These are phyloP conservation scores for Hemicentrotus pulcherrimus DNA, from an alignment of 35 echinoderm and acorn worm genomes.

Conservation along the genomic window DNA sequence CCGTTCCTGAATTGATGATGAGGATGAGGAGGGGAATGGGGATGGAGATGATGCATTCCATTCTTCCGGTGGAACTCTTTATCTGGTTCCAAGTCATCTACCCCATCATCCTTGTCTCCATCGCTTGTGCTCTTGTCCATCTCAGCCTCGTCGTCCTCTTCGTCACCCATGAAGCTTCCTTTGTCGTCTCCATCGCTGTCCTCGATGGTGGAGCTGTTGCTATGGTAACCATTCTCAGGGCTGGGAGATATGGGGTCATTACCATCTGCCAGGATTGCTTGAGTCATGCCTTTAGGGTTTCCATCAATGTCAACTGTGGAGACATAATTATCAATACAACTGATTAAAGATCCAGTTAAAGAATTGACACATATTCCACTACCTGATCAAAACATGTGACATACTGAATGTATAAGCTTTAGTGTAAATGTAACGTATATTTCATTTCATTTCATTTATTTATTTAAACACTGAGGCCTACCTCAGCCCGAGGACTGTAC, in stretches of 20 bases:
- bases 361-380: background rate
- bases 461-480: too few relatives aligned
- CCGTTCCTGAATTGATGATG: conserved; percentile 40
- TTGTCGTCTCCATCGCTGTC: conserved; percentile 42
- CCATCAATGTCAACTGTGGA: conserved; percentile 50
- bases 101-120: background rate
- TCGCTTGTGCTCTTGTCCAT: conserved; percentile 27
- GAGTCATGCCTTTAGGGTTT: conserved; percentile 32
- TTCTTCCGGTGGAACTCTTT: conserved; percentile 34
- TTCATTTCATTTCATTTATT: too few relatives aligned
- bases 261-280: conserved; percentile 53
- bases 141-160: conserved; percentile 45
- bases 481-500: too few relatives aligned
- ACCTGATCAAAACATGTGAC: too few relatives aligned
- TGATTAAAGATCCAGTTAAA: background rate
- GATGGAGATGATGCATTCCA: conserved; percentile 6
- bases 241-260: conserved; percentile 53
- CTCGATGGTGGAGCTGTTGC: conserved; percentile 61
- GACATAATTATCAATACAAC: background rate
- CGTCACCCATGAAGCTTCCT: conserved; percentile 35
- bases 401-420: too few relatives aligned
- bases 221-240: conserved; percentile 62
- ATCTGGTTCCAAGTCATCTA: background rate
- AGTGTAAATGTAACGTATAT: too few relatives aligned
- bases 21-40: background rate